phyloP scores from a whole-genome alignment of 2,113 vertebrate genomes.

The Triplophysa dalaica region DNA sequence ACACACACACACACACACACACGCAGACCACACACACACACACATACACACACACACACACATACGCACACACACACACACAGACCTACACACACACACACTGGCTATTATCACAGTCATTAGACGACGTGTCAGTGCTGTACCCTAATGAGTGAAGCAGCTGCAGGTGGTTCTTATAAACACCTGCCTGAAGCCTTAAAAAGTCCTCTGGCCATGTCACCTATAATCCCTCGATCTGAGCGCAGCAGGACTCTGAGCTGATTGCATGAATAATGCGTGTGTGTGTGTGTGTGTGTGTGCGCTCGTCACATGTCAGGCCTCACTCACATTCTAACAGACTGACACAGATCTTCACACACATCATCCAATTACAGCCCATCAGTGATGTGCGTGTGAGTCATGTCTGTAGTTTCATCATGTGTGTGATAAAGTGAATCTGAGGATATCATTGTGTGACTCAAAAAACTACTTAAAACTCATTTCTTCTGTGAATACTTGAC shows the following conservation, averaged over 20 bases:
- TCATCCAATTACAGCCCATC: no score
- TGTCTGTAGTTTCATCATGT: no score
- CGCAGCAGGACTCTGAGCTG: conserved; percentile 33
- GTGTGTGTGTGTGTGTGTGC: not conserved
- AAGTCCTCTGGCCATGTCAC: conserved; percentile 7
- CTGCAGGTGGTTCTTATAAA: conserved; percentile 47
- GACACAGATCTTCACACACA: not conserved
- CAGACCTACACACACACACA: no score
- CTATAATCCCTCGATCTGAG: conserved; percentile 42
- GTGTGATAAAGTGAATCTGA: no score
- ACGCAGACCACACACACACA: no score
- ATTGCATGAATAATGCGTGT: conserved; percentile 55
- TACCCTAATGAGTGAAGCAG: not conserved
- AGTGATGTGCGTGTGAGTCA: no score
- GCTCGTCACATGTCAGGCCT: not conserved
- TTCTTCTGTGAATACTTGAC: no score
- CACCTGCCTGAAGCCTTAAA: conserved; percentile 50
- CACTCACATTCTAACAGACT: conserved; percentile 47
- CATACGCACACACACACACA: no score
- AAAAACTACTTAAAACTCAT: no score
- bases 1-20: no score
- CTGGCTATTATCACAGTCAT: conserved; percentile 25
- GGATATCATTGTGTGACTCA: no score
- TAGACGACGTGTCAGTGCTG: conserved; percentile 11
- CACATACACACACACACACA: no score